Evolutionary conservation across 1,140 invertebrate species (phyloP).

Genomic region (Lordiphosa stackelbergi): DNA sequence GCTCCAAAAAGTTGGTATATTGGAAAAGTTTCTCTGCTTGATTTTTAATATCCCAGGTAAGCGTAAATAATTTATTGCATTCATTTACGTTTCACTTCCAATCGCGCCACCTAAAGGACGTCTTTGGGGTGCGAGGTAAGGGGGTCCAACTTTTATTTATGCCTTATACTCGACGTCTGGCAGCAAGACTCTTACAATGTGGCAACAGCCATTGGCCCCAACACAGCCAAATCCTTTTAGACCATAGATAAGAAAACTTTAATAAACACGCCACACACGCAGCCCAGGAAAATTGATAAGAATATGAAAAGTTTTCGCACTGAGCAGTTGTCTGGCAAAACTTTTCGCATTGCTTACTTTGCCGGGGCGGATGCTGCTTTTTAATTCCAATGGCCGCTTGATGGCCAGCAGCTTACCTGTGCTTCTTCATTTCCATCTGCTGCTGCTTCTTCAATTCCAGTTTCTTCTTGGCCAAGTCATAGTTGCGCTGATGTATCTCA

Average conservation of each 20-base stretch:
- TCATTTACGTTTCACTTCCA: slow-evolving; percentile 76
- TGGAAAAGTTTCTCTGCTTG: slow-evolving; percentile 74
- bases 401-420: slow-evolving; percentile 55
- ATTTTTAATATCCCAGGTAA: slow-evolving; percentile 77
- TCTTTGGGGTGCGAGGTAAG: slow-evolving; percentile 9
- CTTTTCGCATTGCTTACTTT: slow-evolving; percentile 45
- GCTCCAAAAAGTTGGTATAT: slow-evolving; percentile 69
- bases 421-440: slow-evolving; percentile 70
- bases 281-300: slow-evolving; percentile 70
- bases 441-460: slow-evolving; percentile 64
- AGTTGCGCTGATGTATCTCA: slow-evolving; percentile 72
- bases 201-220: slow-evolving; percentile 56
- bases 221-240: slow-evolving; percentile 62
- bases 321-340: slow-evolving; percentile 22
- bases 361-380: slow-evolving; percentile 16
- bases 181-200: slow-evolving; percentile 54
- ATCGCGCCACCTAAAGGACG: slow-evolving; percentile 69
- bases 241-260: slow-evolving; percentile 70
- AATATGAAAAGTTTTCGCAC: slow-evolving; percentile 67
- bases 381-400: slow-evolving; percentile 56
- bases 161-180: slow-evolving; percentile 35
- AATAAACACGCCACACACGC: slow-evolving; percentile 73
- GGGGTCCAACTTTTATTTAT: slow-evolving; percentile 65
- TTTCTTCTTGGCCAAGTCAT: slow-evolving; percentile 63
- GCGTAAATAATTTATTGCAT: slow-evolving; percentile 76